These are phyloP conservation scores for Temnothorax rugatulus DNA, from an alignment of 2,888 invertebrate genomes.

Conservation along the genomic window DNA sequence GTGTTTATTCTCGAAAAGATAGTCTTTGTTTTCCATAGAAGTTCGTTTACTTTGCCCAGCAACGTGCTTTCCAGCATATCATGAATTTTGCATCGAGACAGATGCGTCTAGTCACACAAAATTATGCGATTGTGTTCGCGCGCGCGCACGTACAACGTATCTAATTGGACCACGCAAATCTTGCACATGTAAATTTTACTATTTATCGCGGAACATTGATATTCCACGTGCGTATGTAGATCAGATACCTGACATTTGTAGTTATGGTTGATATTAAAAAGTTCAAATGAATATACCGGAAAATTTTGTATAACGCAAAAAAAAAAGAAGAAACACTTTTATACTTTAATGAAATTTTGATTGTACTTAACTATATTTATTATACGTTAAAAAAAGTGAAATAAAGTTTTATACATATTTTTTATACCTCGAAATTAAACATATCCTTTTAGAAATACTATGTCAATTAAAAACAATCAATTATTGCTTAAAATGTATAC, in stretches of 20 bases:
- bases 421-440: neutral
- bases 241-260: neutral
- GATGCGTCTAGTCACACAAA: conserved; percentile 40
- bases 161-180: conserved; percentile 19
- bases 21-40: conserved; percentile 11
- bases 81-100: conserved; percentile 57
- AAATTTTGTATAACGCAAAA: neutral
- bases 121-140: conserved; percentile 22
- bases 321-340: neutral
- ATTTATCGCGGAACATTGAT: neutral
- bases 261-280: neutral
- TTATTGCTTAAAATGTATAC: neutral
- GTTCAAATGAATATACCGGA: neutral
- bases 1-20: neutral
- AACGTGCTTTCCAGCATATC: neutral
- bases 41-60: neutral
- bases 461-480: neutral
- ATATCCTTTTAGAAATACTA: neutral
- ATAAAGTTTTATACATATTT: neutral
- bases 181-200: conserved; percentile 16
- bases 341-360: neutral
- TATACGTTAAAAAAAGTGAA: neutral
- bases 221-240: neutral
- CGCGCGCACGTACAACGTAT: neutral
- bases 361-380: neutral